Evolutionary conservation across 1,140 invertebrate genomes (phyloP), one percentile per base, ranked within the genome.

Genomic region (Bombus confusus): DNA sequence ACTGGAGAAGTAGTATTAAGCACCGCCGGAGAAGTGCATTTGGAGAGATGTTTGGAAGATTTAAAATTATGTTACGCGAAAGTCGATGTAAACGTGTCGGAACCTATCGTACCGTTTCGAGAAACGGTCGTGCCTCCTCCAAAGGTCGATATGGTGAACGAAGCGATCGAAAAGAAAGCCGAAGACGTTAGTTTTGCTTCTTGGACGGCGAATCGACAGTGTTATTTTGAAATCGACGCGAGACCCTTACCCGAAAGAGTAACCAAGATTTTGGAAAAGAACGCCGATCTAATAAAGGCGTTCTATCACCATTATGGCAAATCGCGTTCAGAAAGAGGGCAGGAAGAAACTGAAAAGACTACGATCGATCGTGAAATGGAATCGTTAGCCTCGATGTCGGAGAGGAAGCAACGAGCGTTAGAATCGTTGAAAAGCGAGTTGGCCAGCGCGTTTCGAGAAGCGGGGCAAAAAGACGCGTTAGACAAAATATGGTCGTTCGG

Each of bases 21-120:
- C 8, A 99, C 99, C 0, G 98, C 99, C 15, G 99, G 99, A 1
- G 99, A 99, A 96, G 98, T 99, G 13, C 99, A 99, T 95, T 95
- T 99, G 59, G 98, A 99, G 93, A 97, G 98, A 90, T 99, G 99
- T 96, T 92, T 99, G 2, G 97, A 98, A 90, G 98, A 99, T 95
- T 95, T 99, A 18, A 96, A 96, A 90, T 95, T 95, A 72, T 96
- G 97, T 89, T 99, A 98, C 95, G 98, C 98, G 1, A 98, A 98
- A 93, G 96, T 99, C 81, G 97, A 98, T 64, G 96, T 99, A 18
- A 97, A 97, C 88, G 98, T 98, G 1, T 99, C 99, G 1, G 97
- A 98, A 91, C 99, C 99, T 1, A 99, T 99, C 88, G 99, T 99
- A 6, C 98, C 99, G 25, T 99, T 99, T 90, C 96, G 98, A 89